These are phyloP conservation scores for Myotis davidii DNA, from an alignment of 2,113 vertebrate species.

Conservation along the genomic window DNA sequence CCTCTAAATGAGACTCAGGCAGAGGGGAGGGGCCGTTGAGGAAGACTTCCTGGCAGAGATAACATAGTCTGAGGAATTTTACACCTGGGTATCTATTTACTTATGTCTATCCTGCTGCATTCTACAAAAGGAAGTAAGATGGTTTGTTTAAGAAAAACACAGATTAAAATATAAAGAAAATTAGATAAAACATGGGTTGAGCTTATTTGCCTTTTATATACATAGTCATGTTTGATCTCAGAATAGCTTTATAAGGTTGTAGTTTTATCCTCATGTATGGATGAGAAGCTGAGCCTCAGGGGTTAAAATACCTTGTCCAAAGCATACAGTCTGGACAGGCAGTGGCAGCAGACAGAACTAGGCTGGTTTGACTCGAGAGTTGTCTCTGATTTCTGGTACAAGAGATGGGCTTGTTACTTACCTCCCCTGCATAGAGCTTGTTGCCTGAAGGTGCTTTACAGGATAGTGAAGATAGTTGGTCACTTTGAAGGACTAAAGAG, in stretches of 20 bases:
- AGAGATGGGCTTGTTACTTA: not conserved
- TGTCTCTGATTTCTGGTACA: not conserved
- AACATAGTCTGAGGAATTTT: not conserved
- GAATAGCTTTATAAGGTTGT: not conserved
- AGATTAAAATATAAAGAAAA: conserved; percentile 34
- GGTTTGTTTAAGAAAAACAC: not conserved
- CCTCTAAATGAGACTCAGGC: not conserved
- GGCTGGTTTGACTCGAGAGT: not conserved
- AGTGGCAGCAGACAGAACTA: not conserved
- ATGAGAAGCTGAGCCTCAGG: not conserved
- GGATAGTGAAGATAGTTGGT: not conserved
- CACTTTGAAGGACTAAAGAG: not conserved
- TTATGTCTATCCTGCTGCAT: not conserved
- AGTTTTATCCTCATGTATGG: conserved; percentile 21
- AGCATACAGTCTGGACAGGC: not conserved
- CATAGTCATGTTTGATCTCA: not conserved
- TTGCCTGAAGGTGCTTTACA: not conserved
- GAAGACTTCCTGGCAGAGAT: not conserved
- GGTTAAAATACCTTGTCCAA: not conserved
- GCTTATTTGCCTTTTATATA: not conserved
- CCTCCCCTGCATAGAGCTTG: not conserved
- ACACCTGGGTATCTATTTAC: not conserved
- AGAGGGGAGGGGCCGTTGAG: not conserved
- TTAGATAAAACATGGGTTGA: not conserved
- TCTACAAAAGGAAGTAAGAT: not conserved